Base-by-base conservation (phyloP, 1,140 invertebrate genomes). In the Steinernema khuongi region DNA sequence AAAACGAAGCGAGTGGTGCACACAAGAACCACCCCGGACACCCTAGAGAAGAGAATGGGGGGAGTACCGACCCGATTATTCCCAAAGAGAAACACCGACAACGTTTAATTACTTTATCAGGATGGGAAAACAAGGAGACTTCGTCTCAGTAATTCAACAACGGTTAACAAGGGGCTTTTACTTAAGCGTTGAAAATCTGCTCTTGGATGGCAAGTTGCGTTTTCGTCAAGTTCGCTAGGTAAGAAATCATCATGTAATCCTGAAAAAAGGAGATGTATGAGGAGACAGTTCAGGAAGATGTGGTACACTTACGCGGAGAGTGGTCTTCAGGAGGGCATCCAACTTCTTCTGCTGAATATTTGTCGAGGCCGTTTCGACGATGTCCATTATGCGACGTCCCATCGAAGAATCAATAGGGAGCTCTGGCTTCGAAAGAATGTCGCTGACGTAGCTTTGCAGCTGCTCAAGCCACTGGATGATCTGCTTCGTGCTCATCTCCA, bases 211-310 rank as follows among this genome's bases (percentile, higher is more conserved):
- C 67, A 43, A 84, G 77, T 50, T 84, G 83, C 18, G 82, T 85
- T 50, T 84, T 85, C 19, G 81, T 74, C 75, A 84, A 60, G 43
- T 78, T 78, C 18, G 82, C 76, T 22, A 84, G 71, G 68, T 84
- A 83, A 1, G 83, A 83, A 72, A 84, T 77, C 82, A 83, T 83
- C 44, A 82, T 79, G 70, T 83, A 85, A 68, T 83, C 82, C 78
- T 79, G 44, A 71, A 79, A 79, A 28, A 71, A 18, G 14, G 31
- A 19, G 68, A 43, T 33, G 31, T 74, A 11, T 33, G 19, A 14
- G 7, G 14, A n/a, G 33, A 2, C 0, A 0, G 70, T 70, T 18
- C 33, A n/a, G 28, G 1, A 75, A 77, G 2, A 32, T 29, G 1
- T 1, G 17, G 43, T 14, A 76, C 71, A 70, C 77, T 32, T 75